These are phyloP conservation scores for Quadroppia sp. DNA, from an alignment of 2,888 invertebrate genomes.

Conservation along the genomic window DNA sequence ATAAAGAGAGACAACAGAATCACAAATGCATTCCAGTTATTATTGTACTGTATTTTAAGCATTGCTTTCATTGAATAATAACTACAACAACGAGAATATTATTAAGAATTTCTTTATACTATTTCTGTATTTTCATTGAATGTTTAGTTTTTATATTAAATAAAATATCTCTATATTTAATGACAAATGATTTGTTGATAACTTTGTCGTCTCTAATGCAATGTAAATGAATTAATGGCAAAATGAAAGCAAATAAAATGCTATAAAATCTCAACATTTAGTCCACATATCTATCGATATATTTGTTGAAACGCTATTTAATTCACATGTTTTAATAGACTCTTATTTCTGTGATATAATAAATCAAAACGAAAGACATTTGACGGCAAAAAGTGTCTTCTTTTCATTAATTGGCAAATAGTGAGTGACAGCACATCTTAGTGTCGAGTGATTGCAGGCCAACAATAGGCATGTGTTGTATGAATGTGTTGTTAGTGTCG, in stretches of 20 bases:
- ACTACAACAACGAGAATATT: neutral
- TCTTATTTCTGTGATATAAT: neutral
- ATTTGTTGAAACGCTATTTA: neutral
- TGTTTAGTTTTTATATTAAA: too few relatives aligned
- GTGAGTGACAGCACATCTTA: slow-evolving; percentile 10
- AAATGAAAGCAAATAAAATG: too few relatives aligned
- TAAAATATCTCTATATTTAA: too few relatives aligned
- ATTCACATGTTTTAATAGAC: neutral
- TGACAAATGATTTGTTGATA: neutral
- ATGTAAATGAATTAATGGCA: too few relatives aligned
- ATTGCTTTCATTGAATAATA: neutral
- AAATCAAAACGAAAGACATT: neutral
- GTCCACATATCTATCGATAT: too few relatives aligned
- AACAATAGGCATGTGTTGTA: neutral
- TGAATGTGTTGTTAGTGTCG: too few relatives aligned
- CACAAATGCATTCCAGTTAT: slow-evolving; percentile 7
- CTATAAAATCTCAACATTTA: too few relatives aligned
- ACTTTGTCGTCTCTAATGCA: neutral
- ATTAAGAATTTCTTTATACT: neutral
- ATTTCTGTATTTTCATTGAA: neutral
- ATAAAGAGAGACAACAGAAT: neutral
- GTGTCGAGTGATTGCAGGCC: neutral
- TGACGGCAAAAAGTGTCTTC: neutral
- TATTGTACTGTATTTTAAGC: neutral
- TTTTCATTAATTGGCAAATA: slow-evolving; percentile 2